phyloP scores from a whole-genome alignment of 2,113 vertebrate genomes.

The Hepsetus odoe region DNA sequence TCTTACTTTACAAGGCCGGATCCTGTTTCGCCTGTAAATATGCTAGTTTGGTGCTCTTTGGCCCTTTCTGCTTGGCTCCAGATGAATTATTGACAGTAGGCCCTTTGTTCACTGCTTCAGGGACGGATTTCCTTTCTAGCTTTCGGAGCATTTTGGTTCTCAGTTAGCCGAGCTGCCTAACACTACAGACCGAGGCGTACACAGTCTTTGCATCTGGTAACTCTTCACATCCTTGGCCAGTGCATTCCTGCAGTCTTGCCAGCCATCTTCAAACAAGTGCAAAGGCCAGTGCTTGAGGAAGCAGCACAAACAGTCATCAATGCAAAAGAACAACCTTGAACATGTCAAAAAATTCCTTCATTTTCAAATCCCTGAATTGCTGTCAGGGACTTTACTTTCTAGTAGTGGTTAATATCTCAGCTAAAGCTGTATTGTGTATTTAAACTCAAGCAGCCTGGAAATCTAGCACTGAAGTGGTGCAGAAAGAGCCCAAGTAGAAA shows the following conservation, averaged over 20 bases:
- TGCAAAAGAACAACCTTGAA: neutral
- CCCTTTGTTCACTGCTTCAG: slow-evolving; percentile 56
- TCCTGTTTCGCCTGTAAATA: slow-evolving; percentile 32
- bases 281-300: neutral
- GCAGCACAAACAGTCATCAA: neutral
- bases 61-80: slow-evolving; percentile 22
- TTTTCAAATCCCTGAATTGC: neutral
- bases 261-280: neutral
- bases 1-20: slow-evolving; percentile 4
- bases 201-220: slow-evolving; percentile 15
- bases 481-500: slow-evolving; percentile 54
- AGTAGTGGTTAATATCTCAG: neutral
- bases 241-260: neutral
- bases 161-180: slow-evolving; percentile 60
- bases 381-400: neutral
- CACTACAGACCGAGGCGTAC: slow-evolving; percentile 59
- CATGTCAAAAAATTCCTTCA: neutral
- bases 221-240: slow-evolving; percentile 11
- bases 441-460: neutral
- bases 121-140: slow-evolving; percentile 73
- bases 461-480: neutral
- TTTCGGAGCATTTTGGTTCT: slow-evolving; percentile 63
- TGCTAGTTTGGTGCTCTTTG: slow-evolving; percentile 36
- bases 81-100: slow-evolving; percentile 61
- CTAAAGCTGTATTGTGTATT: neutral